These are phyloP conservation scores for Oryzias sinensis DNA, from an alignment of 2,797 vertebrate species.

Conservation along the genomic window DNA sequence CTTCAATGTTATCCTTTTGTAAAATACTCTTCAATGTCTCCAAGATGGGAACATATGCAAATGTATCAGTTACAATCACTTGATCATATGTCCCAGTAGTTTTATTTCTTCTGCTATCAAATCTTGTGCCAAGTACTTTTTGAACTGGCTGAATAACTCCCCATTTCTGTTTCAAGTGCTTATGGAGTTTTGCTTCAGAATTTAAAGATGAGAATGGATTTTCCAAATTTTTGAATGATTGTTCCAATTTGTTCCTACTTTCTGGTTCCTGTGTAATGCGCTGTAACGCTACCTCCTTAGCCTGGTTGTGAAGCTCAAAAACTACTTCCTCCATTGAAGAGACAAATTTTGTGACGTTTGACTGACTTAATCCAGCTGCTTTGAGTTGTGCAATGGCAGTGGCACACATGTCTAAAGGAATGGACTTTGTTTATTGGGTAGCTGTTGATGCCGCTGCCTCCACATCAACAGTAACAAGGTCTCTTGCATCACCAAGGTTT, in stretches of 20 bases:
- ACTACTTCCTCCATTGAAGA: conserved; percentile 18
- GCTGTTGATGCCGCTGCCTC: conserved; percentile 5
- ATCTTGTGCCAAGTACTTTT: no score
- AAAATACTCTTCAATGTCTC: no score
- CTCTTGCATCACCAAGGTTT: neutral
- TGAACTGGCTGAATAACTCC: no score
- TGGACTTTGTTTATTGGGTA: conserved; percentile 7
- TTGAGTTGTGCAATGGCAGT: conserved; percentile 8
- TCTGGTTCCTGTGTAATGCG: conserved; percentile 24
- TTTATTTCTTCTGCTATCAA: no score
- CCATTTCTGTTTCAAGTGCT: no score
- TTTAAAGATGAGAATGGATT: no score
- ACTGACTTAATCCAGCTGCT: conserved; percentile 17
- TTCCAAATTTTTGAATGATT: conserved; percentile 27
- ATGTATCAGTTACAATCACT: no score
- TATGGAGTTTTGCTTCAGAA: no score
- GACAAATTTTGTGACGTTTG: conserved; percentile 19
- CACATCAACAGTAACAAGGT: conserved; percentile 11
- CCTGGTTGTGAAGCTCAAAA: conserved; percentile 20
- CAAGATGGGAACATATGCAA: no score
- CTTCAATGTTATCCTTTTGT: no score
- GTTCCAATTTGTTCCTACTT: conserved; percentile 20
- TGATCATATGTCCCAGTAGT: no score
- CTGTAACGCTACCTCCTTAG: conserved; percentile 29
- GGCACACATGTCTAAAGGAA: conserved; percentile 5